These are phyloP conservation scores for Adelosebastes latens DNA, from an alignment of 2,797 vertebrate species.

Conservation along the genomic window DNA sequence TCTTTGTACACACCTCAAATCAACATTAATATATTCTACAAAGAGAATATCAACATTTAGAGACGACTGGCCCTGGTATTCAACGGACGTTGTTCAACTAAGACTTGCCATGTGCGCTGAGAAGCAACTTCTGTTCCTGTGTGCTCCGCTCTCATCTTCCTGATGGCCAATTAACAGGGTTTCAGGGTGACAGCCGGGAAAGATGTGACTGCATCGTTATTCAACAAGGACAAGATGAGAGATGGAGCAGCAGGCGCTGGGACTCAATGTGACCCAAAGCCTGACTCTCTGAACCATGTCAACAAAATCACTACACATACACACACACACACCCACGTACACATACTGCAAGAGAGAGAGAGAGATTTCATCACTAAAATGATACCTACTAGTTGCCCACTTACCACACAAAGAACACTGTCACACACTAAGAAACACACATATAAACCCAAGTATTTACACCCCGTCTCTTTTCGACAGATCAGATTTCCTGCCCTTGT, in stretches of 20 bases:
- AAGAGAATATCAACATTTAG: not conserved
- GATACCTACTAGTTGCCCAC: not conserved
- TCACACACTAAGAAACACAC: not conserved
- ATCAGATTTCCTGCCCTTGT: not conserved
- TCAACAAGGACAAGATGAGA: slow-evolving; percentile 5
- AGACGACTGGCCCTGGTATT: not conserved
- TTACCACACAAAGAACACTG: not conserved
- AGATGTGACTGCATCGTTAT: slow-evolving; percentile 3
- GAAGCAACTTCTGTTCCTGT: not conserved
- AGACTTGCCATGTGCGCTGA: not conserved
- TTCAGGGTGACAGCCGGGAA: slow-evolving; percentile 7
- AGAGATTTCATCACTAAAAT: not conserved
- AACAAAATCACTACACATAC: not conserved
- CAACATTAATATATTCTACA: not conserved
- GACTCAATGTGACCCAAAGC: slow-evolving; percentile 1
- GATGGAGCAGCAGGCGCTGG: not conserved
- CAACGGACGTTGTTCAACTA: not conserved
- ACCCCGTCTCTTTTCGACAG: not conserved
- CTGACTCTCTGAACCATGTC: not conserved
- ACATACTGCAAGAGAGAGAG: not conserved
- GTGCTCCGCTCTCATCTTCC: slow-evolving; percentile 6
- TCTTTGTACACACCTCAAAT: not conserved
- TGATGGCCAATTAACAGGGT: slow-evolving; percentile 23
- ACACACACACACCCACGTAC: not conserved
- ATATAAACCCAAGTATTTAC: not conserved